Percentiles rank a stretch among this genome's conserved stretches.
These are phyloP conservation scores for Gymnobelideus leadbeateri DNA, from an alignment of 2,113 vertebrate genomes.

Conservation along the genomic window DNA sequence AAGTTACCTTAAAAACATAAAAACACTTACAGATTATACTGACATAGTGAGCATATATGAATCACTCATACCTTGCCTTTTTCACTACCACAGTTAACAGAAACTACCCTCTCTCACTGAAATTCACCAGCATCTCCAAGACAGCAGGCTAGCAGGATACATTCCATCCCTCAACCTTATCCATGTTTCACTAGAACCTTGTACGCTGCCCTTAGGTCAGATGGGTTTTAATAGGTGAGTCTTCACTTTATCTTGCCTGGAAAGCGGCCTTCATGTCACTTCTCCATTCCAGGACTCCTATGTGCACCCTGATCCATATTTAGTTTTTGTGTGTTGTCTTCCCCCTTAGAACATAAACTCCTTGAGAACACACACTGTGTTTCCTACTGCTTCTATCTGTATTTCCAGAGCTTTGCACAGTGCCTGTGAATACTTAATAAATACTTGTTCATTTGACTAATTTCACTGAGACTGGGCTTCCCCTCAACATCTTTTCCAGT, in stretches of 20 bases:
- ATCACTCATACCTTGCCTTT: neutral
- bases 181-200: neutral
- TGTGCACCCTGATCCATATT: neutral
- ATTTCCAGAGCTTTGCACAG: neutral
- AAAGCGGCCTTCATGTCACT: neutral
- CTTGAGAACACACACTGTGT: neutral
- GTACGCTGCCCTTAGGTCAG: neutral
- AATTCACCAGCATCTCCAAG: neutral
- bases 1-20: neutral
- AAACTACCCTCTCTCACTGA: neutral
- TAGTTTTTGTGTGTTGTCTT: neutral
- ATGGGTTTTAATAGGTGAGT: neutral
- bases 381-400: neutral
- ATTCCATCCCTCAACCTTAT: neutral
- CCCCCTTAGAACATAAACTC: neutral
- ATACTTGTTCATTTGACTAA: neutral
- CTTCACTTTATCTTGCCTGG: neutral
- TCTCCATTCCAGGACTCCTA: neutral
- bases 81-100: neutral
- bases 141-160: neutral
- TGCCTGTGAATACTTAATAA: neutral
- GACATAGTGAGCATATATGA: neutral
- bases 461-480: neutral
- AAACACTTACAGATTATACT: neutral
- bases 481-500: neutral